These are phyloP conservation scores for Otocyon megalotis DNA, from an alignment of 2,113 vertebrate genomes.

Conservation along the genomic window DNA sequence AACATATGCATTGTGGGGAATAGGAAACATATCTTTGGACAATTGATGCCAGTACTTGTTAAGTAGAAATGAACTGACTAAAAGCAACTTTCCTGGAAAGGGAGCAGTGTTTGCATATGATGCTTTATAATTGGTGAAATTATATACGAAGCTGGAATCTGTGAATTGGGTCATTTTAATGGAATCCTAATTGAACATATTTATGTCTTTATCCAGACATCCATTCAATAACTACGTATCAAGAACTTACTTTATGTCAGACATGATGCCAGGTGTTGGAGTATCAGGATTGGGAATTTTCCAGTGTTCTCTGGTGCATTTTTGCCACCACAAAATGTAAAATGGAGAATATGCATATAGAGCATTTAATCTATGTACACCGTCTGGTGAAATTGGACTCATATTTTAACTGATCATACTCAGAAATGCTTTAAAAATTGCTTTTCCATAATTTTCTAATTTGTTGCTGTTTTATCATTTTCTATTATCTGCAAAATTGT, in stretches of 20 bases:
- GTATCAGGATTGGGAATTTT: neutral
- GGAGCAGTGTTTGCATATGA: neutral
- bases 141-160: neutral
- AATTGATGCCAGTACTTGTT: neutral
- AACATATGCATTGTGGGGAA: neutral
- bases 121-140: neutral
- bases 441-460: neutral
- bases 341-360: neutral
- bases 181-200: neutral
- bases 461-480: neutral
- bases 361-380: neutral
- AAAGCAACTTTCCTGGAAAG: conserved; percentile 23
- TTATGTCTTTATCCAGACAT: neutral
- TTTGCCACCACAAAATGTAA: neutral
- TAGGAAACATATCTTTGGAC: neutral
- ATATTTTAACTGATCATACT: neutral
- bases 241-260: neutral
- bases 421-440: neutral
- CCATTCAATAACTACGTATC: neutral
- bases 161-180: neutral
- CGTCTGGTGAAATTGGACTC: neutral
- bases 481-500: neutral
- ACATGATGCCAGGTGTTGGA: neutral
- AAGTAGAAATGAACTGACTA: neutral
- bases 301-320: neutral